Conservation (phyloP, 1,140 invertebrate genomes). For the Melipona quadrifasciata region DNA sequence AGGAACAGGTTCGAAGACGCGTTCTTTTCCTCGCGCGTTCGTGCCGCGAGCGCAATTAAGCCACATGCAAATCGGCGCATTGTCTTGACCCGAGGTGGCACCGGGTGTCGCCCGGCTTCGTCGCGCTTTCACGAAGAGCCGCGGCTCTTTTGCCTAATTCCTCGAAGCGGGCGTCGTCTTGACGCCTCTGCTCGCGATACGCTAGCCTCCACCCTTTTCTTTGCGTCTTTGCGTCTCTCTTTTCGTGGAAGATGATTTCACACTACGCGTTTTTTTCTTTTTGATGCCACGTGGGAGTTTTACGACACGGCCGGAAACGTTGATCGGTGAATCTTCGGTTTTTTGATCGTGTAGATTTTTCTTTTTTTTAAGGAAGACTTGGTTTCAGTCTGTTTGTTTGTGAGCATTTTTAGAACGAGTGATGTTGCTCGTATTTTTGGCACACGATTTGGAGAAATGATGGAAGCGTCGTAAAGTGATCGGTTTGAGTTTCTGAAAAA, state of each 20-base stretch:
- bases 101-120: slow-evolving; percentile 46
- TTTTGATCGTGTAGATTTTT: not conserved
- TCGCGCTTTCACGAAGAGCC: slow-evolving; percentile 33
- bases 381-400: not conserved
- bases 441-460: not conserved
- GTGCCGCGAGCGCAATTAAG: slow-evolving; percentile 56
- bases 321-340: not conserved
- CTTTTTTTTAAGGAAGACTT: not conserved
- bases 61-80: slow-evolving; percentile 63
- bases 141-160: slow-evolving; percentile 8
- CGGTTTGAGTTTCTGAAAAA: not conserved
- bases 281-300: not conserved
- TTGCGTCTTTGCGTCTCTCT: not conserved
- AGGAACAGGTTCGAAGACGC: slow-evolving; percentile 14
- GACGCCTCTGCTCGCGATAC: not conserved
- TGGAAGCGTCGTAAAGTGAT: not conserved
- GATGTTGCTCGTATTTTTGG: not conserved
- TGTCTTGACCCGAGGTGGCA: slow-evolving; percentile 59
- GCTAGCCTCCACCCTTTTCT: not conserved
- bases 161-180: not conserved
- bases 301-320: not conserved
- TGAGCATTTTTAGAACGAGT: not conserved
- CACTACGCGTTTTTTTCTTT: not conserved
- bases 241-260: not conserved
- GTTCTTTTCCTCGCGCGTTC: slow-evolving; percentile 31